These are phyloP conservation scores for Rutilus rutilus DNA, from an alignment of 2,113 vertebrate species.

Conservation along the genomic window DNA sequence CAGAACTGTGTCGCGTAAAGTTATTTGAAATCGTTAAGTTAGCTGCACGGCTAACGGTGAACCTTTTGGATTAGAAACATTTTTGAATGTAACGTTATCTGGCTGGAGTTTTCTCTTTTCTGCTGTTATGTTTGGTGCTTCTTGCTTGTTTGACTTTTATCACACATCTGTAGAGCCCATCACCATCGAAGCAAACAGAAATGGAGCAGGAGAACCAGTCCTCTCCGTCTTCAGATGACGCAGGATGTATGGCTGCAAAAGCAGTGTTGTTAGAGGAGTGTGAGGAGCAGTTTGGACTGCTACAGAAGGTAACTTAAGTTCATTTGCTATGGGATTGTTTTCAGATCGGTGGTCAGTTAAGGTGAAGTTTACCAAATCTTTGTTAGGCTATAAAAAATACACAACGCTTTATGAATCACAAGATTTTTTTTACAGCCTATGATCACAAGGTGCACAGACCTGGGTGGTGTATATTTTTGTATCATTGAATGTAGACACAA, in stretches of 20 bases:
- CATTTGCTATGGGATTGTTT: neutral
- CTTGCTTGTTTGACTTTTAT: neutral
- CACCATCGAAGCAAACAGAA: neutral
- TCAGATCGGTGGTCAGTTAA: neutral
- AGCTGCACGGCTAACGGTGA: neutral
- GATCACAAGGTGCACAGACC: neutral
- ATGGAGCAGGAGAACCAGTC: constrained; percentile 32
- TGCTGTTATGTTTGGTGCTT: neutral
- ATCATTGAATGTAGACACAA: neutral
- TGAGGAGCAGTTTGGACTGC: constrained; percentile 70
- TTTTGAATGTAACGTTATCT: neutral
- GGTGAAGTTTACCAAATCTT: too few species aligned
- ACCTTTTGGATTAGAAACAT: neutral
- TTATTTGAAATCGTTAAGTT: neutral
- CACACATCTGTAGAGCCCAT: neutral
- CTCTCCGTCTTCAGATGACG: neutral
- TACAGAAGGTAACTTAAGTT: constrained; percentile 61
- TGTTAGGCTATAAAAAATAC: neutral
- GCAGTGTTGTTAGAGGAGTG: constrained; percentile 68
- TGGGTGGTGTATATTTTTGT: neutral
- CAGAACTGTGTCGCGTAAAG: neutral
- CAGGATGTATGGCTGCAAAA: constrained; percentile 59
- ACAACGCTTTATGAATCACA: neutral
- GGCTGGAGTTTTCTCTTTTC: neutral
- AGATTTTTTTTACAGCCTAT: too few species aligned